Base-by-base conservation (phyloP, 2,888 invertebrate species). In the Nomada hirtipes region DNA sequence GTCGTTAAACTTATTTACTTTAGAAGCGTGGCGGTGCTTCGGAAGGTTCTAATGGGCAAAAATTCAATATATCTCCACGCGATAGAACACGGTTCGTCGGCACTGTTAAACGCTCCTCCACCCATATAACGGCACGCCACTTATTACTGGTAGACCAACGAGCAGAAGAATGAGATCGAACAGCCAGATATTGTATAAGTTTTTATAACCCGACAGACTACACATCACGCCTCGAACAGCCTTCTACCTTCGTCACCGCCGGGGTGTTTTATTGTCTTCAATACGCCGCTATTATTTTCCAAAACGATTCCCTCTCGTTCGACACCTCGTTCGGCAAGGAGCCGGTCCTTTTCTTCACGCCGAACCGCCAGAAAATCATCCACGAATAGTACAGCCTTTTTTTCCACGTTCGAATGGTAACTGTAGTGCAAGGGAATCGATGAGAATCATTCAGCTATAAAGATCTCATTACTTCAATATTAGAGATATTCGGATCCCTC, bases 1-100 rank as follows among this genome's bases (percentile, higher is more conserved):
- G 88, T 90, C 89, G 89, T 92, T 91, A 91, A 88, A 90, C 86
- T 89, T 91, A 92, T 92, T 92, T 92, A 91, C 89, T 90, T 90
- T 89, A 86, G 84, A 85, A 89, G 88, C 86, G 84, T 81, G 78
- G 84, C 80, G 82, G 71, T 82, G 80, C 82, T 84, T 74, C 84
- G 78, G 75, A 76, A 64, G 67, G 68, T 79, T 76, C 71, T 85
- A 83, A 86, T 83, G 89, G 89, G 87, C 88, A 91, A 91, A 91
- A 91, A 91, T 91, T 91, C 90, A 91, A 91, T 91, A 91, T 91
- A 89, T 91, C 84, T 83, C 84, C 88, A 86, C 84, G 90, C 86
- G 91, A 92, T 92, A 92, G 91, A 91, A 91, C 91, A 91, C 91
- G 91, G 85, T 85, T 86, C 86, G 86, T 83, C 86, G 84, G 71